phyloP scores from a whole-genome alignment of 2,888 invertebrate genomes.

The Nemoura dubitans region DNA sequence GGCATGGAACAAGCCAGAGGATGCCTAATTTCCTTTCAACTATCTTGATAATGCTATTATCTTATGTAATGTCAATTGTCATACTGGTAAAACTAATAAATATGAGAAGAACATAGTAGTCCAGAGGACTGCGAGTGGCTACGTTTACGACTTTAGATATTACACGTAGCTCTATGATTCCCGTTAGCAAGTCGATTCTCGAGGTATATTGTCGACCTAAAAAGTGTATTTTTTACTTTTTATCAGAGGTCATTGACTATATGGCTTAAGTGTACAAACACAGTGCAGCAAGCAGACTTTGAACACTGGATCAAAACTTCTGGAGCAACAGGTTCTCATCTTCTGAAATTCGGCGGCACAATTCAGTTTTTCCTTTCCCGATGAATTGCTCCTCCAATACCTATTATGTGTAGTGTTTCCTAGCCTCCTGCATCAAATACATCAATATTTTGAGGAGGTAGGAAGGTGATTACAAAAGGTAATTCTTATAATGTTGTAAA shows the following conservation, averaged over 20 bases:
- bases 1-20: too few relatives aligned
- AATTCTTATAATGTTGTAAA: too few relatives aligned
- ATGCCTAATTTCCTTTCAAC: too few relatives aligned
- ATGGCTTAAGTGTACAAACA: background rate
- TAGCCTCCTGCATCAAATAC: too few relatives aligned
- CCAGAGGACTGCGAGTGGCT: background rate
- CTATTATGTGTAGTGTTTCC: too few relatives aligned
- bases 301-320: background rate
- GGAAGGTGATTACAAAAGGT: too few relatives aligned
- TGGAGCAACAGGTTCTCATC: background rate
- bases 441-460: too few relatives aligned
- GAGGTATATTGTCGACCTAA: conserved; percentile 5
- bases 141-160: background rate
- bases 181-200: background rate
- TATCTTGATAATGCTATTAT: too few relatives aligned
- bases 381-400: too few relatives aligned
- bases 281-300: background rate
- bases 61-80: too few relatives aligned
- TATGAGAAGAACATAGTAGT: background rate
- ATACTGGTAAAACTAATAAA: background rate
- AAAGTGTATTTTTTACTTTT: background rate
- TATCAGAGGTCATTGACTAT: conserved; percentile 7
- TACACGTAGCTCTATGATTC: background rate
- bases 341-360: too few relatives aligned
- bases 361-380: too few relatives aligned